These are phyloP conservation scores for Dasyurus viverrinus DNA, from an alignment of 2,113 vertebrate genomes.

Conservation along the genomic window DNA sequence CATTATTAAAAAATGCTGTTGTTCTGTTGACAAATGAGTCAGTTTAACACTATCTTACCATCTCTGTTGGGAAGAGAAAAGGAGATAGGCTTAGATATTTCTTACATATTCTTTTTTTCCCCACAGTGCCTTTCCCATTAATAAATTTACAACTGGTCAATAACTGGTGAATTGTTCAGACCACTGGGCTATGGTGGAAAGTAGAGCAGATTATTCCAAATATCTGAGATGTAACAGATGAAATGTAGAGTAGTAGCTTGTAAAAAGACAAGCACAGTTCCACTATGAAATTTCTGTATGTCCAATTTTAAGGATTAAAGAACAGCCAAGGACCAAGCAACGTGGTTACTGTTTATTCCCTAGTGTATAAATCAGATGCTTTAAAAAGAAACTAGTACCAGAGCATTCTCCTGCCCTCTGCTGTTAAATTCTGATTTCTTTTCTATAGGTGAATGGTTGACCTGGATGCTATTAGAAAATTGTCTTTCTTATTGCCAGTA, in stretches of 20 bases:
- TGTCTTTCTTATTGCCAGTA: not conserved
- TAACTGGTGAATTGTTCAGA: not conserved
- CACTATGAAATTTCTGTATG: not conserved
- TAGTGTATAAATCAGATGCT: not conserved
- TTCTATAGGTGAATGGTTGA: not conserved
- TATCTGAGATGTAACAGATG: not conserved
- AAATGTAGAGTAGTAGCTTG: not conserved
- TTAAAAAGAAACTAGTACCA: not conserved
- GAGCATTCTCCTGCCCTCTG: not conserved
- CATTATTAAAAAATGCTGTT: constrained; percentile 39
- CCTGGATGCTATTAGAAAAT: not conserved
- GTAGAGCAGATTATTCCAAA: not conserved
- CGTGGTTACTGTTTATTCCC: not conserved
- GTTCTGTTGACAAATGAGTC: constrained; percentile 39
- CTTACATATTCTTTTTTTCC: not conserved
- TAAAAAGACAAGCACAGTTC: constrained; percentile 8
- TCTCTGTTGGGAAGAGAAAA: constrained; percentile 25
- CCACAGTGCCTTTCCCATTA: not conserved
- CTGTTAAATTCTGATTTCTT: not conserved
- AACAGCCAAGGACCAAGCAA: not conserved
- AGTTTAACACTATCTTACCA: constrained; percentile 23
- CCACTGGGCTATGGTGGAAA: not conserved
- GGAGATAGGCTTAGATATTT: constrained; percentile 4
- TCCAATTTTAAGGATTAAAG: not conserved
- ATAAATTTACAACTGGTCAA: not conserved